A percentile compares a stretch with the other conserved stretches of the same genome.
Evolutionary conservation across 1,140 invertebrate genomes (phyloP).

Genomic region (Trichoplusia ni): DNA sequence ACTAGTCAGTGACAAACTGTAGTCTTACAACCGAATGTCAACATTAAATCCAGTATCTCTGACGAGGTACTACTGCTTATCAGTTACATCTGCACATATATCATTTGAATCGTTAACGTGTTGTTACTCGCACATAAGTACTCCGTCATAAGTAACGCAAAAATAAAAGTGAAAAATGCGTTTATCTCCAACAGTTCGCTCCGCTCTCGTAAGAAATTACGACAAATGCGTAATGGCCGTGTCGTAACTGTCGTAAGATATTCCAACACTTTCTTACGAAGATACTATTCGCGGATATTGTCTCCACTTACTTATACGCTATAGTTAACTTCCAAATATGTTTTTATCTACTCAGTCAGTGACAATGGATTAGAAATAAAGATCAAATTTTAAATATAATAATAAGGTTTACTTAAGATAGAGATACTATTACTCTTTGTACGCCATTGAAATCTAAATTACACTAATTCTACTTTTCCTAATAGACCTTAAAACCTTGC

Average conservation of each 20-base stretch:
- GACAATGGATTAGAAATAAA: neutral
- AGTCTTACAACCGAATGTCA: constrained; percentile 11
- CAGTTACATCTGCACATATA: neutral
- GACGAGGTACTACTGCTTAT: no score
- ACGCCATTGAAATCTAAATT: no score
- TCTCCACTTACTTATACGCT: constrained; percentile 31
- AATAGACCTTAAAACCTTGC: no score
- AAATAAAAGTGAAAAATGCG: constrained; percentile 34
- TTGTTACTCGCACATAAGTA: neutral
- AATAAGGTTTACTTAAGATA: no score
- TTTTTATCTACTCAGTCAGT: neutral
- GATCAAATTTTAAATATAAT: no score
- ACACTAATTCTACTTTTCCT: no score
- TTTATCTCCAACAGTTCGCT: constrained; percentile 63
- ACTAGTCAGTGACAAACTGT: constrained; percentile 13
- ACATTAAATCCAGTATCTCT: no score
- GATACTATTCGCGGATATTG: constrained; percentile 53
- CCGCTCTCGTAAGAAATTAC: constrained; percentile 70
- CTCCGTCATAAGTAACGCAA: constrained; percentile 6
- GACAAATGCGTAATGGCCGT: constrained; percentile 71
- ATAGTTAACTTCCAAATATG: constrained; percentile 43
- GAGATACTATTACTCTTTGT: no score
- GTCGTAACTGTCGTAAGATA: constrained; percentile 68
- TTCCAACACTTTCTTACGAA: constrained; percentile 67
- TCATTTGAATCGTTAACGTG: neutral